Percentiles rank a stretch among this genome's conserved stretches.
phyloP scores from a whole-genome alignment of 2,888 invertebrate species.

The Agrilus biguttatus region DNA sequence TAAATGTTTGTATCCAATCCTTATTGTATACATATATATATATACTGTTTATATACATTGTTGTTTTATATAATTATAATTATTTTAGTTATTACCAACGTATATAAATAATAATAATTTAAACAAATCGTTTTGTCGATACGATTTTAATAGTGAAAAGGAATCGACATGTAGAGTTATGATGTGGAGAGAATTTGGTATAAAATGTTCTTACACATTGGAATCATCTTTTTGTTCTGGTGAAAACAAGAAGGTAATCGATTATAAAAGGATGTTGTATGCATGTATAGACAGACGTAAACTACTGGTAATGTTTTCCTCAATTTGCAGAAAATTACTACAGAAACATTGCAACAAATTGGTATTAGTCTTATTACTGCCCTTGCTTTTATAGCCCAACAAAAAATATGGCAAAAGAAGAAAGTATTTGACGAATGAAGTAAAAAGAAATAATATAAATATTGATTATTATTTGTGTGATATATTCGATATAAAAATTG shows the following conservation, averaged over 20 bases:
- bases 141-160: slow-evolving; percentile 58
- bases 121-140: slow-evolving; percentile 25
- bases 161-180: slow-evolving; percentile 77
- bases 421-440: too few species aligned
- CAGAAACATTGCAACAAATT: slow-evolving; percentile 15
- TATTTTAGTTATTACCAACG: slow-evolving; percentile 12
- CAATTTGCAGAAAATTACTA: slow-evolving; percentile 15
- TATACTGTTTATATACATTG: too few species aligned
- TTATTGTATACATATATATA: too few species aligned
- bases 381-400: slow-evolving; percentile 9
- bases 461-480: too few species aligned
- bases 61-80: neutral
- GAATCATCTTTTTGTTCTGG: slow-evolving; percentile 63
- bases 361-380: slow-evolving; percentile 14
- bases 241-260: slow-evolving; percentile 14
- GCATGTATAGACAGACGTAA: neutral
- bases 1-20: too few species aligned
- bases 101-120: slow-evolving; percentile 11
- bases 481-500: too few species aligned
- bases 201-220: slow-evolving; percentile 66
- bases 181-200: slow-evolving; percentile 71
- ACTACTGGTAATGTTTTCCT: neutral
- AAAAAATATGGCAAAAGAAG: too few species aligned
- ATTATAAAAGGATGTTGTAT: neutral
- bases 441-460: too few species aligned